phyloP scores from a whole-genome alignment of 2,797 vertebrate genomes.

The Notolepis coatsorum region DNA sequence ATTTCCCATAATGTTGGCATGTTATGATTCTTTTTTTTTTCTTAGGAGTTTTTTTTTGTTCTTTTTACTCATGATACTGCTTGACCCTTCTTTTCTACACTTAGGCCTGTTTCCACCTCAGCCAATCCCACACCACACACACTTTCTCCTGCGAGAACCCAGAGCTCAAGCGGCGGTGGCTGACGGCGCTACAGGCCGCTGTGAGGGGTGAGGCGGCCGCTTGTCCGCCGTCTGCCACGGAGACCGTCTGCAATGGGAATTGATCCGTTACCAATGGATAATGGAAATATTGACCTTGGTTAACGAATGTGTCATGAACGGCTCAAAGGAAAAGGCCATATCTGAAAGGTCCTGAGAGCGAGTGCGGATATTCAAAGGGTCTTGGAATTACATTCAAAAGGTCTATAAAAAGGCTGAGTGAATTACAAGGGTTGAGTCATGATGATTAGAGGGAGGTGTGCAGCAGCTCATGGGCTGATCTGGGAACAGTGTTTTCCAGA shows the following conservation, averaged over 20 bases:
- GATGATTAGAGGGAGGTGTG: no score
- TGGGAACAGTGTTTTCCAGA: no score
- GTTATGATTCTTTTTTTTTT: no score
- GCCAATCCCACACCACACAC: slow-evolving; percentile 86
- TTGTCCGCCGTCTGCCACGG: background rate
- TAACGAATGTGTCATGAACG: slow-evolving; percentile 20
- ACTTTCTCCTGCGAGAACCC: slow-evolving; percentile 86
- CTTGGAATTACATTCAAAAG: no score
- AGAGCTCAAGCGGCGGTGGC: slow-evolving; percentile 89
- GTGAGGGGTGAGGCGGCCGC: slow-evolving; percentile 78
- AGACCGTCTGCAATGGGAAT: background rate
- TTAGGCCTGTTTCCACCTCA: slow-evolving; percentile 85
- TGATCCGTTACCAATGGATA: background rate
- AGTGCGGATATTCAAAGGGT: no score
- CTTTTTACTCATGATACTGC: no score
- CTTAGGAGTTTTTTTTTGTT: no score
- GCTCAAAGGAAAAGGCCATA: slow-evolving; percentile 8
- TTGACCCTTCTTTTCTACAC: no score
- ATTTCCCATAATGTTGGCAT: no score
- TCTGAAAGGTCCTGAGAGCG: slow-evolving; percentile 10
- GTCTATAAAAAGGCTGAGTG: no score
- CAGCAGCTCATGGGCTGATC: no score
- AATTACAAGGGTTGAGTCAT: no score
- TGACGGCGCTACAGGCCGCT: slow-evolving; percentile 83
- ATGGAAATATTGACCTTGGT: background rate